Conservation (phyloP, 2,113 vertebrate species). For the Poeciliopsis occidentalis region DNA sequence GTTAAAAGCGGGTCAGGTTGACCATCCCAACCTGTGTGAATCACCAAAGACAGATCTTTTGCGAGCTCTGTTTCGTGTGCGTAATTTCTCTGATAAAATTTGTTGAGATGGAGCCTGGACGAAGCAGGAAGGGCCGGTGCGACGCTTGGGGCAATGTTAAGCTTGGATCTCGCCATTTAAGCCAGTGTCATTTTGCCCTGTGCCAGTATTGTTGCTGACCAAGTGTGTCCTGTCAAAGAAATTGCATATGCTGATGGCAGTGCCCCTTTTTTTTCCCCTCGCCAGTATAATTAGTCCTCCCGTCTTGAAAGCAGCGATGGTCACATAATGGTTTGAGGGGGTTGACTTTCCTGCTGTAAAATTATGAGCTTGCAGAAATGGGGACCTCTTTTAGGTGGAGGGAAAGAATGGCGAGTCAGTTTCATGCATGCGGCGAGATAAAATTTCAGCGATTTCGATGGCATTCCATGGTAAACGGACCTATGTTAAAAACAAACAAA, state of each 20-base stretch:
- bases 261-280: neutral
- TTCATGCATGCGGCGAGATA: neutral
- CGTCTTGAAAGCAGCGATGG: neutral
- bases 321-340: neutral
- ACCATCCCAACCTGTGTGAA: too few relatives aligned
- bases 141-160: neutral
- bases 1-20: too few relatives aligned
- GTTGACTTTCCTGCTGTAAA: neutral
- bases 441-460: neutral
- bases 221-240: neutral
- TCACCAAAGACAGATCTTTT: neutral
- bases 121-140: neutral
- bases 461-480: neutral
- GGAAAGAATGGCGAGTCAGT: neutral
- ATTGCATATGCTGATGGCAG: neutral
- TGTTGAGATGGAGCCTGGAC: neutral
- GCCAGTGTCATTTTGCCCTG: neutral
- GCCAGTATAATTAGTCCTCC: neutral
- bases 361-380: neutral
- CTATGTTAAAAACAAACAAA: neutral
- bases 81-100: neutral
- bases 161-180: neutral
- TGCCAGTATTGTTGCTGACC: neutral
- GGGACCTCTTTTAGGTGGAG: neutral
- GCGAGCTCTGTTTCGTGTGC: neutral